Percentiles rank a stretch among this genome's conserved stretches.
These are phyloP conservation scores for Lottia gigantea DNA, from an alignment of 2,888 invertebrate species.

Conservation along the genomic window DNA sequence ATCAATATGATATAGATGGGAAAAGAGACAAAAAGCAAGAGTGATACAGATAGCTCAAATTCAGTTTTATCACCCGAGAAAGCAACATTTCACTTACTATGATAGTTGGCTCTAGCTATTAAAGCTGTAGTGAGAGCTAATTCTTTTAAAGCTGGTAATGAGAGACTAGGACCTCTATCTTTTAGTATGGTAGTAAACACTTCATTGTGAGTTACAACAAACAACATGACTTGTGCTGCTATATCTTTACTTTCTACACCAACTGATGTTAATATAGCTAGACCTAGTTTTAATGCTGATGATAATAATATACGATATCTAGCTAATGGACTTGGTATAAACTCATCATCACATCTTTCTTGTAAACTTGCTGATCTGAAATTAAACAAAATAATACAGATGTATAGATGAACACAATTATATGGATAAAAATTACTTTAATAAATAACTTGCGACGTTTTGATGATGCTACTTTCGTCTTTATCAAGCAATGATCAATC, in stretches of 20 bases:
- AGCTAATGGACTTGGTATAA: conserved; percentile 74
- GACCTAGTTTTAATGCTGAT: conserved; percentile 84
- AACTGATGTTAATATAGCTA: conserved; percentile 83
- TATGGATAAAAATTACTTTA: too few species aligned
- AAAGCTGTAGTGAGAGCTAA: conserved; percentile 82
- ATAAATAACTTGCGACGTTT: too few species aligned
- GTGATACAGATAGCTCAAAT: too few species aligned
- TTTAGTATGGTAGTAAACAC: conserved; percentile 83
- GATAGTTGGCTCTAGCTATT: conserved; percentile 76
- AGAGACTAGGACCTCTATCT: conserved; percentile 76
- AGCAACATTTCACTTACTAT: too few species aligned
- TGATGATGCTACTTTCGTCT: too few species aligned
- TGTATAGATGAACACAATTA: too few species aligned
- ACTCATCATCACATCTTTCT: conserved; percentile 40
- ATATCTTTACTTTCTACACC: conserved; percentile 87
- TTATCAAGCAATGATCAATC: too few species aligned
- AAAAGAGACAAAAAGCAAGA: too few species aligned
- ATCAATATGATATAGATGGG: too few species aligned
- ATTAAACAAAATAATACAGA: too few species aligned
- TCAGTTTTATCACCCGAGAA: too few species aligned
- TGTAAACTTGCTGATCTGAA: neutral
- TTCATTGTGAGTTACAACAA: conserved; percentile 84
- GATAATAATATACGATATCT: conserved; percentile 86
- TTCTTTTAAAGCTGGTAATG: conserved; percentile 78
- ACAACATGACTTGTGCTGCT: conserved; percentile 81